Base-by-base conservation (phyloP, 2,888 invertebrate species). In the Pilophorus perplexus region DNA sequence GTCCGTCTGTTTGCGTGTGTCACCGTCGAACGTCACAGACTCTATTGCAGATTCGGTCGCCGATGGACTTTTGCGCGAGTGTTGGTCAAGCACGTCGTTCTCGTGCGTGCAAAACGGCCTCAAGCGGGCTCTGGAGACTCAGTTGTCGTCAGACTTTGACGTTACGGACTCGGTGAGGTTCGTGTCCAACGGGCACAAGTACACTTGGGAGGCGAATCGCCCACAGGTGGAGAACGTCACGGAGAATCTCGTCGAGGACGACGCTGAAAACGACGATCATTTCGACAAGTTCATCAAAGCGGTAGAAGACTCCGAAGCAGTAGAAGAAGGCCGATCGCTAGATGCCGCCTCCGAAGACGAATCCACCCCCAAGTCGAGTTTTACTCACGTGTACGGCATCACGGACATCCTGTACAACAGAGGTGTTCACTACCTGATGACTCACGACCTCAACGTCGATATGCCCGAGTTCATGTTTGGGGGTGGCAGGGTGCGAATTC, bases 101-200 rank as follows among this genome's bases (percentile, higher is more conserved):
- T 83, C 84, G 71, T 91, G 91, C 75, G 85, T 91, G 65, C 88
- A 89, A 74, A 87, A 85, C 73, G 89, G 87, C 74, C 84, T 90
- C 28, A 87, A 37, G 16, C n/a, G 57, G 23, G 46, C 57, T 2
- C 20, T 66, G 33, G 55, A 52, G 25, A 52, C 37, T 10, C 44
- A 27, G 10, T 10, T 64, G 23, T 64, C 52, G 71, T 81, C 83
- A 27, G 87, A 89, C 75, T 80, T 88, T 16, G 84, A 84, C 71
- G 79, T 88, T 16, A 83, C 85, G 67, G 81, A 85, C 75, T 82
- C 86, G 72, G 76, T 86, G 74, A 79, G 81, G 54, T 84, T 89
- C 74, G 84, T 80, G 69, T 84, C 81, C 72, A 88, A 88, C 74
- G 80, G 81, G 72, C 78, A 80, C 69, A 82, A 83, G 72, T 82